phyloP scores from a whole-genome alignment of 2,888 invertebrate species.

The Tetropium fuscum region DNA sequence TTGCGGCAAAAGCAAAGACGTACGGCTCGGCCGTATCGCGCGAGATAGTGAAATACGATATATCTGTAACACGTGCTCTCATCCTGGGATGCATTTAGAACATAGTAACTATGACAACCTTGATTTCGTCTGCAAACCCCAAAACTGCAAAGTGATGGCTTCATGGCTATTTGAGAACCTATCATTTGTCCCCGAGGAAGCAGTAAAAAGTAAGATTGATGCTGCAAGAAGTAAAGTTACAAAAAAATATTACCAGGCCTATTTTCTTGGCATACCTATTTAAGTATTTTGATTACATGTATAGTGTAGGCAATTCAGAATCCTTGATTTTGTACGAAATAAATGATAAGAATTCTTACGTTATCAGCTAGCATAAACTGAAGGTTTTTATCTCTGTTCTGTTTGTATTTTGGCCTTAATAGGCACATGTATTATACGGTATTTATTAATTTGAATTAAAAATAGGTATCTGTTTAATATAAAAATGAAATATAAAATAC shows the following conservation, averaged over 20 bases:
- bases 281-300: neutral
- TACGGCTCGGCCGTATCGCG: conserved; percentile 48
- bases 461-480: too few species aligned
- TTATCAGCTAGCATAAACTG: too few species aligned
- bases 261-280: neutral
- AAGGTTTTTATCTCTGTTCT: too few species aligned
- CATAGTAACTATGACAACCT: conserved; percentile 54
- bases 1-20: conserved; percentile 44
- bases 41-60: conserved; percentile 31
- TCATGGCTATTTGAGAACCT: conserved; percentile 32
- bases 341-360: conserved; percentile 18
- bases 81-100: conserved; percentile 46
- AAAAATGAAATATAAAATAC: too few species aligned
- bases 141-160: conserved; percentile 32
- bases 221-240: neutral
- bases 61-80: conserved; percentile 15
- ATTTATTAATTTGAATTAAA: too few species aligned
- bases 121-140: conserved; percentile 39
- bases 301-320: neutral
- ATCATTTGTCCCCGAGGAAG: conserved; percentile 3
- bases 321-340: conserved; percentile 5
- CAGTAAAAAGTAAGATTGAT: conserved; percentile 8
- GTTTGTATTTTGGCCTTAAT: too few species aligned
- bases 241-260: conserved; percentile 11
- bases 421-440: too few species aligned